Evolutionary conservation across 1,140 invertebrate genomes (phyloP), one percentile per base, ranked within the genome.

Genomic region (Grapholita molesta): DNA sequence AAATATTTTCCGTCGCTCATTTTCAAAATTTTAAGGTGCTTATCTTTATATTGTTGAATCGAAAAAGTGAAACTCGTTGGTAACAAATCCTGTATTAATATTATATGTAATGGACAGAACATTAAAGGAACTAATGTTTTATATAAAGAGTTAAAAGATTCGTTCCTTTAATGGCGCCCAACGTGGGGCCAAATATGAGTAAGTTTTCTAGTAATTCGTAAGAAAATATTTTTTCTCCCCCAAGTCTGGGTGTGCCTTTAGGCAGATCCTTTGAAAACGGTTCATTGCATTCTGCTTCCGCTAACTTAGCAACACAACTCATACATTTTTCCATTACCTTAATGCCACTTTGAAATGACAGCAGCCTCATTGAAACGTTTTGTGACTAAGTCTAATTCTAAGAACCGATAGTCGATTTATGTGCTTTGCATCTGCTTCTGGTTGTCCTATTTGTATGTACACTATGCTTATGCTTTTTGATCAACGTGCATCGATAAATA

Each of bases 161-260:
- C n/a, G 9, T 24, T 67, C 23, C 52, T 42, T 42, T 57, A 70
- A 66, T 73, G 72, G 69, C 66, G 64, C 68, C 69, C 69, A 73
- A 70, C 66, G 18, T 70, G 72, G 69, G 68, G 28, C 35, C n/a
- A 21, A 66, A 61, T 24, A n/a, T n/a, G n/a, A n/a, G n/a, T n/a
- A 25, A 32, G n/a, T 48, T 0, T 30, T 33, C 42, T 7, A 57
- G 23, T 68, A 72, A 81, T 7, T 61, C n/a, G 24, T 11, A 61
- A 61, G 25, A 30, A 61, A 61, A 61, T 61, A 61, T 28, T 57
- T 15, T 61, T 61, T 61, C 55, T 30, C 15, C 55, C 12, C 55
- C n/a, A 61, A 61, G 30, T 15, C 24, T 5, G 0, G n/a, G 24
- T 61, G 25, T 15, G 7, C n/a, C 42, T 48, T 48, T 18, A 8